Percentiles rank a stretch among this genome's conserved stretches.
These are phyloP conservation scores for Clusia tigrina DNA, from an alignment of 2,888 invertebrate genomes.

Conservation along the genomic window DNA sequence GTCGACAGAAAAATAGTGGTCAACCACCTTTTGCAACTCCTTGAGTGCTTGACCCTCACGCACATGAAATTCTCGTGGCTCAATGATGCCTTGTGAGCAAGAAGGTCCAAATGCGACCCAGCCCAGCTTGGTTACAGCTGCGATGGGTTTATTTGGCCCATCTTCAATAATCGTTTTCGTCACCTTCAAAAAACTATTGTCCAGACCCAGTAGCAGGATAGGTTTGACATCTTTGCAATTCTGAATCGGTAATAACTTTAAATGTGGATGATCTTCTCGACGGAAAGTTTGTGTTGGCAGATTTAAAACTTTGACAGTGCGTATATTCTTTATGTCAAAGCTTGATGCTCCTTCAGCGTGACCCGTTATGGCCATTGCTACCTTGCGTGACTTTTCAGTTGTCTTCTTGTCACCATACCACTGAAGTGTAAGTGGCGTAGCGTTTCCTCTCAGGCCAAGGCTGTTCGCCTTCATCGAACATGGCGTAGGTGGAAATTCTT, in stretches of 20 bases:
- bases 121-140: background rate
- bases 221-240: background rate
- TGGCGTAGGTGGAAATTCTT: background rate
- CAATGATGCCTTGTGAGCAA: background rate
- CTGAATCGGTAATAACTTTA: background rate
- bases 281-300: background rate
- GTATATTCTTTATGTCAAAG: background rate
- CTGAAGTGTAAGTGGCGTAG: background rate
- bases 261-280: background rate
- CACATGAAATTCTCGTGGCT: background rate
- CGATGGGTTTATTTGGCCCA: background rate
- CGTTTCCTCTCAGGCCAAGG: background rate
- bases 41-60: background rate
- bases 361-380: background rate
- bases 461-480: background rate
- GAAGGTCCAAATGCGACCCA: conserved; percentile 2
- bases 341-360: background rate
- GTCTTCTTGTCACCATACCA: conserved; percentile 27
- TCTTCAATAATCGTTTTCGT: background rate
- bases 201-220: background rate
- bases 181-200: background rate
- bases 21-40: conserved; percentile 18
- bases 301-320: background rate
- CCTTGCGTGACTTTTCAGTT: conserved; percentile 18
- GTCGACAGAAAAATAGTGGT: conserved; percentile 24